Evolutionary conservation across 2,113 vertebrate species (phyloP).

Genomic region (Tupaia tana): DNA sequence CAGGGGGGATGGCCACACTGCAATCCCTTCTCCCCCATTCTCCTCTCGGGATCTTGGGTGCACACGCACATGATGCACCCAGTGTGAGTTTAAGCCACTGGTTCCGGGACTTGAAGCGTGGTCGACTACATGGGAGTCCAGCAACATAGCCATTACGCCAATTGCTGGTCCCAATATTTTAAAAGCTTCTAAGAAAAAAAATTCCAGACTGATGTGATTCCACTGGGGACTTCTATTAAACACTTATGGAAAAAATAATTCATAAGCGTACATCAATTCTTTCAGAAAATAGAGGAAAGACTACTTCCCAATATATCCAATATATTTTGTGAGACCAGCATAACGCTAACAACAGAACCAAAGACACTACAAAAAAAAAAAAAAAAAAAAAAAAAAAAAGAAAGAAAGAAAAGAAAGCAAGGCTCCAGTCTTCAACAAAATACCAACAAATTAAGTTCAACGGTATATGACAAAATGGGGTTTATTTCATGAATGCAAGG

Average conservation of each 20-base stretch:
- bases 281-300: not conserved
- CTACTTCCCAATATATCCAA: not conserved
- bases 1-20: too few species aligned
- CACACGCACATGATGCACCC: too few species aligned
- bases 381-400: too few species aligned
- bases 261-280: not conserved
- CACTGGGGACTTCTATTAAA: not conserved
- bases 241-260: not conserved
- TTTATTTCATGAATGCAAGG: not conserved
- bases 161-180: not conserved
- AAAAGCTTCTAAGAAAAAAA: not conserved
- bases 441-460: not conserved
- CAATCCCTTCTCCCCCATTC: too few species aligned
- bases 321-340: not conserved
- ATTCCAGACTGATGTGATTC: not conserved
- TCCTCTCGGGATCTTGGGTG: too few species aligned
- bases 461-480: not conserved
- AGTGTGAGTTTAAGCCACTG: too few species aligned
- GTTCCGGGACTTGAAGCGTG: too few species aligned
- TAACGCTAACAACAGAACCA: not conserved
- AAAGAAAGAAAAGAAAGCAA: too few species aligned
- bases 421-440: not conserved
- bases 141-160: too few species aligned
- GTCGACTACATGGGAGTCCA: too few species aligned
- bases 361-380: not conserved